These are phyloP conservation scores for Microchirus variegatus DNA, from an alignment of 2,797 vertebrate genomes.

Conservation along the genomic window DNA sequence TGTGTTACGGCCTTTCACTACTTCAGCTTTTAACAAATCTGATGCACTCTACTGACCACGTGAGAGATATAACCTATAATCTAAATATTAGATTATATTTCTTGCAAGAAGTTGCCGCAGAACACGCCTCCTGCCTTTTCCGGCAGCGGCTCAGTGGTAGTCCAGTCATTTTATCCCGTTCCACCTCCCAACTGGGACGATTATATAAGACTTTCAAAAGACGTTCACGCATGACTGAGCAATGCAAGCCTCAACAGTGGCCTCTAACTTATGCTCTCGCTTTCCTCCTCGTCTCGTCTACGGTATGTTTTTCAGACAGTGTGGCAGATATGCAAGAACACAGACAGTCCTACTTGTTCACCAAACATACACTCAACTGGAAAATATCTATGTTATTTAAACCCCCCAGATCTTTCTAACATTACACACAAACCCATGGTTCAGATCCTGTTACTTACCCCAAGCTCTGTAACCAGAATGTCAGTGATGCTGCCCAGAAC, in stretches of 20 bases:
- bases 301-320: slow-evolving; percentile 48
- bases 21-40: slow-evolving; percentile 3
- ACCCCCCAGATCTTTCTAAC: slow-evolving; percentile 4
- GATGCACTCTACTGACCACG: slow-evolving; percentile 19
- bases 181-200: slow-evolving; percentile 72
- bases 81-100: slow-evolving; percentile 24
- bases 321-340: slow-evolving; percentile 24
- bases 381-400: not conserved
- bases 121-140: slow-evolving; percentile 43
- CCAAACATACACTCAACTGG: slow-evolving; percentile 10
- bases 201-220: slow-evolving; percentile 84
- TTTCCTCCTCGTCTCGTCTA: slow-evolving; percentile 34
- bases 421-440: slow-evolving; percentile 8
- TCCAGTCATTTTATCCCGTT: slow-evolving; percentile 45
- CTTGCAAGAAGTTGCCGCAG: slow-evolving; percentile 36
- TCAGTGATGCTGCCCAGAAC: slow-evolving; percentile 98
- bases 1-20: too few species aligned
- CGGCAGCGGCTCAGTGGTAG: slow-evolving; percentile 38
- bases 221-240: slow-evolving; percentile 74
- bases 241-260: slow-evolving; percentile 54
- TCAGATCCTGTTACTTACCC: slow-evolving; percentile 84
- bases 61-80: not conserved
- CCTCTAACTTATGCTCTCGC: slow-evolving; percentile 53
- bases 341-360: slow-evolving; percentile 5
- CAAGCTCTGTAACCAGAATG: slow-evolving; percentile 95